phyloP scores from a whole-genome alignment of 1,140 invertebrate species.

The Manduca sexta region DNA sequence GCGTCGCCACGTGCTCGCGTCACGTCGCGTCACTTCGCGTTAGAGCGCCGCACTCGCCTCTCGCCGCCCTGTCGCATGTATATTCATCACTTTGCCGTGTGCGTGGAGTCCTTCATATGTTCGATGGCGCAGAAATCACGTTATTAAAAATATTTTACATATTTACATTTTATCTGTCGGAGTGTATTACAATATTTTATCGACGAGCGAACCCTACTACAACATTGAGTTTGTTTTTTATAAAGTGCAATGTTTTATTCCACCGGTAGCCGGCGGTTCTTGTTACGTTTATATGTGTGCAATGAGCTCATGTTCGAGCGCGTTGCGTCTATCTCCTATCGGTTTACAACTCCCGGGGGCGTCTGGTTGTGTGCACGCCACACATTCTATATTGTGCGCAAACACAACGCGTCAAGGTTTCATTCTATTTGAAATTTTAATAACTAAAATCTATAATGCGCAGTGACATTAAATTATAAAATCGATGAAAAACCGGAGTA shows the following conservation, averaged over 20 bases:
- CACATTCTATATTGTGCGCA: too few species aligned
- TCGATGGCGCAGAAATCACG: constrained; percentile 67
- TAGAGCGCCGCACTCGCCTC: not conserved
- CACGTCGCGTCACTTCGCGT: too few species aligned
- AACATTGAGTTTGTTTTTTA: constrained; percentile 70
- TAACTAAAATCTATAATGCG: not conserved
- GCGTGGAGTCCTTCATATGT: constrained; percentile 69
- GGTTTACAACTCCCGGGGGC: constrained; percentile 26
- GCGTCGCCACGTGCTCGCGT: too few species aligned
- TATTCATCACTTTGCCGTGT: constrained; percentile 54
- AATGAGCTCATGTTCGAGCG: constrained; percentile 54
- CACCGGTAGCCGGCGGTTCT: constrained; percentile 65
- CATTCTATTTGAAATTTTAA: constrained; percentile 15
- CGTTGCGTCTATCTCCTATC: constrained; percentile 30
- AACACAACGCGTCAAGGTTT: constrained; percentile 14
- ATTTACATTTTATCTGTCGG: constrained; percentile 72
- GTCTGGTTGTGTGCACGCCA: constrained; percentile 16
- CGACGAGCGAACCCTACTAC: constrained; percentile 69
- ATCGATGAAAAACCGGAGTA: too few species aligned
- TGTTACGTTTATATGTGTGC: constrained; percentile 64
- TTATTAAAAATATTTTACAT: constrained; percentile 71
- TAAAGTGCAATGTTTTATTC: constrained; percentile 70
- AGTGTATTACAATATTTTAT: constrained; percentile 72
- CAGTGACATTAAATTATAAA: too few species aligned
- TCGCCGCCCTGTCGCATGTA: constrained; percentile 34